phyloP scores from a whole-genome alignment of 2,113 vertebrate species.

The Nicator chloris region DNA sequence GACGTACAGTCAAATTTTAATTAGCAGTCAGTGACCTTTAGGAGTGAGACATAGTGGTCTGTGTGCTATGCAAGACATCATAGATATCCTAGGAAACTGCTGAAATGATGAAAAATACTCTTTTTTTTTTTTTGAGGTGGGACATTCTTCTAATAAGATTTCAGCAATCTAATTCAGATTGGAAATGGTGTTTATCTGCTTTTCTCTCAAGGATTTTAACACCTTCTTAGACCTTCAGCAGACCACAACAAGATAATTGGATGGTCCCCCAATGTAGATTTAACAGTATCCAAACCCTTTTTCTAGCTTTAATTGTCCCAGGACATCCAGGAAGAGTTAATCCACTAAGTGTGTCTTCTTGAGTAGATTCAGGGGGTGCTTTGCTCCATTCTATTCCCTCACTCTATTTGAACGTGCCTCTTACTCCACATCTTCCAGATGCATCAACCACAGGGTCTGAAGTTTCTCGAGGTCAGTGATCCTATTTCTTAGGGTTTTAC shows the following conservation, averaged over 20 bases:
- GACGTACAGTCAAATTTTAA: not conserved
- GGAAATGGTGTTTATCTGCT: not conserved
- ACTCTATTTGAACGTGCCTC: not conserved
- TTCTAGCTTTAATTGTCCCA: not conserved
- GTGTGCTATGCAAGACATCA: not conserved
- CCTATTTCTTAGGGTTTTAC: not conserved
- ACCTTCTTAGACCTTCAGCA: not conserved
- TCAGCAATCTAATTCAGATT: not conserved
- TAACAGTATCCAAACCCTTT: not conserved
- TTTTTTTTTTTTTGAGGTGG: not conserved
- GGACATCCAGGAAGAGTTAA: not conserved
- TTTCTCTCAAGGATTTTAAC: not conserved
- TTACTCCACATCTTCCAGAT: not conserved
- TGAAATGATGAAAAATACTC: not conserved
- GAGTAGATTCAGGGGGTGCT: not conserved
- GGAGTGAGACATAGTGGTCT: not conserved
- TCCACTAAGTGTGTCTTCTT: not conserved
- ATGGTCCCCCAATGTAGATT: not conserved
- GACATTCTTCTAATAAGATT: not conserved
- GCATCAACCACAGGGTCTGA: not conserved
- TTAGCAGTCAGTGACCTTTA: not conserved
- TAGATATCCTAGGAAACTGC: not conserved
- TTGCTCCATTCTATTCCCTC: not conserved
- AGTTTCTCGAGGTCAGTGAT: not conserved
- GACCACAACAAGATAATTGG: not conserved